Base-by-base conservation (phyloP, 2,113 vertebrate species). In the Pedionomus torquatus region DNA sequence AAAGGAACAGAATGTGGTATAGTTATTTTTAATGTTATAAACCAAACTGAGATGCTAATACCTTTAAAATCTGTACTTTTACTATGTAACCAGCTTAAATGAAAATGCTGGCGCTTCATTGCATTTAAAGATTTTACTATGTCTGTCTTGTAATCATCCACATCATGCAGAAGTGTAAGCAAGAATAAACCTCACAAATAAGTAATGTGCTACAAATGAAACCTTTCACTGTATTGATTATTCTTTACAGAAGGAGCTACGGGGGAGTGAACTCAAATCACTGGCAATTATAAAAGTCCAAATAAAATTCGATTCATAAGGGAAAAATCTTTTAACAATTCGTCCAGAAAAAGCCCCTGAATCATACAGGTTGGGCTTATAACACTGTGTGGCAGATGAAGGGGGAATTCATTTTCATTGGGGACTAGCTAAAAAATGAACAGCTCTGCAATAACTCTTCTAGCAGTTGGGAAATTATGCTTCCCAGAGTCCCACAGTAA, bases 21-120 rank as follows among this genome's bases (percentile, higher is more conserved):
- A 80, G 51, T 24, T 94, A 77, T 91, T 93, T 93, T 88, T 81
- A 92, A 85, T 64, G 39, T 70, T 87, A 78, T 24, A 94, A 83
- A 44, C 9, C 49, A 77, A 90, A 61, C 33, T 2, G 31, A 72
- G 58, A 51, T 17, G 81, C 77, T 72, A 77, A 74, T 43, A 33
- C 60, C 31, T 79, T 64, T 83, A 77, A 96, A 92, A 24, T 52
- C 18, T 60, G 8, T 46, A 52, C 33, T 96, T 96, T 94, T 71
- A 30, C 63, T 48, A 26, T n/a, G 28, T 35, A 90, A 84, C n/a
- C 19, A 72, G 20, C 51, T 80, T 55, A 90, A 81, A 90, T 20
- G 55, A 96, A 85, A 85, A 81, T 61, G 16, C 17, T 74, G 35
- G 7, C 3, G 1, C 41, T 87, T 91, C 39, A 51, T 68, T 39